Evolutionary conservation across 2,797 vertebrate genomes (phyloP), one percentile per base, ranked within the genome.

Genomic region (Fringilla coelebs): DNA sequence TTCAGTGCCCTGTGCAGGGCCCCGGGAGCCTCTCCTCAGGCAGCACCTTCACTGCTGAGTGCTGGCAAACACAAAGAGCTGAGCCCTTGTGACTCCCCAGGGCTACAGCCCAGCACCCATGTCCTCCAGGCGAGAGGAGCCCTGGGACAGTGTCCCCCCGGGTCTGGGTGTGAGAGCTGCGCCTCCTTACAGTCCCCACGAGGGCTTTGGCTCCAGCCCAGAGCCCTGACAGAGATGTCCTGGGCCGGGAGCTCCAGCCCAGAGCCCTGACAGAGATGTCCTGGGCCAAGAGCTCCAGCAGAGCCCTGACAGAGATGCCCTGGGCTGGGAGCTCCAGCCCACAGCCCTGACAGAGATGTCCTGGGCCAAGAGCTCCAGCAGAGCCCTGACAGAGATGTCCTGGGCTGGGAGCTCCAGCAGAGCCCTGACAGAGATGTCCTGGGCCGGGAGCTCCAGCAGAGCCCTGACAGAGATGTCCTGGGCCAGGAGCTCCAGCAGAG

Each of bases 61-160:
- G 43, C 61, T 26, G 90, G 63, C 86, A 88, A 63, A 34, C 75
- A 38, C 10, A 9, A 45, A 13, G 26, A 61, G 49, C 38, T 2
- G 28, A 46, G 36, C 15, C 38, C 32, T 3, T 2, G 18, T 6
- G n/a, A 18, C 25, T 11, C 13, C 19, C 31, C 29, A 3, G 10
- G 0, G 46, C 10, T 18, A 4, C 1, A 7, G 31, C n/a, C 15
- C 60, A 31, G 29, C 36, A n/a, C 1, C 22, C 49, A 17, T 5
- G 6, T 22, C 20, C 5, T 4, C 11, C n/a, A 0, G 4, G 5
- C 3, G 3, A 6, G 1, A 2, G 13, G 13, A 2, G 6, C 8
- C 40, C 48, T 21, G 8, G 3, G 5, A 24, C 61, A 45, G 22
- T 9, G 40, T 32, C 26, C 5, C 8, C 4, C 8, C 22, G 1